Percentiles rank a stretch among this genome's conserved stretches.
phyloP scores from a whole-genome alignment of 2,797 vertebrate genomes.

The Lepidocolaptes lacrymiger region DNA sequence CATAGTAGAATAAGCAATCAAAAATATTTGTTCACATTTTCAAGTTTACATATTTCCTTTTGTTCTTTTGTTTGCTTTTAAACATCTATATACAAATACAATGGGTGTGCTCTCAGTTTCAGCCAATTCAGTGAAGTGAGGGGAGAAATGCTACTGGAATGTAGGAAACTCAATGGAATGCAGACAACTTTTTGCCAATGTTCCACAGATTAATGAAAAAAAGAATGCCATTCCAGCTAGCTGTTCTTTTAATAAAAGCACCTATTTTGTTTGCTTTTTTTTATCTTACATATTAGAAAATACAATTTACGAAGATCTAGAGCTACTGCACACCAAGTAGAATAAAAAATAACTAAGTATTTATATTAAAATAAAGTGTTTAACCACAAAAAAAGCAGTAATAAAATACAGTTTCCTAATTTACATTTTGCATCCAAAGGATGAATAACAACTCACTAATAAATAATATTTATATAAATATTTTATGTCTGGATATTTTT shows the following conservation, averaged over 20 bases:
- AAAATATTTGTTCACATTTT: slow-evolving; percentile 78
- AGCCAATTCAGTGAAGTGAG: slow-evolving; percentile 41
- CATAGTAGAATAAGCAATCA: slow-evolving; percentile 77
- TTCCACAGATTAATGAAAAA: slow-evolving; percentile 54
- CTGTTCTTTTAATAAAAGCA: slow-evolving; percentile 70
- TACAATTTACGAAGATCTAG: slow-evolving; percentile 56
- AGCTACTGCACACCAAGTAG: slow-evolving; percentile 73
- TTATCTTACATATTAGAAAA: slow-evolving; percentile 65
- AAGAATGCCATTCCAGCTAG: slow-evolving; percentile 70
- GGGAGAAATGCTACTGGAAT: slow-evolving; percentile 69
- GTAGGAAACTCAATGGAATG: slow-evolving; percentile 75
- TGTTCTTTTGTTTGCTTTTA: not conserved
- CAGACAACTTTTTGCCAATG: slow-evolving; percentile 60
- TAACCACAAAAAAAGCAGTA: slow-evolving; percentile 87
- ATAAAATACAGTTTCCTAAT: slow-evolving; percentile 84
- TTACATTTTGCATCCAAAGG: slow-evolving; percentile 84
- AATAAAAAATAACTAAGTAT: slow-evolving; percentile 81
- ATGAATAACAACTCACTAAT: slow-evolving; percentile 85
- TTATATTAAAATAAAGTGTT: slow-evolving; percentile 86
- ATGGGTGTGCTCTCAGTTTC: slow-evolving; percentile 68
- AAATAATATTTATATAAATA: slow-evolving; percentile 92
- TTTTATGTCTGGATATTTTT: slow-evolving; percentile 74
- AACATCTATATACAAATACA: slow-evolving; percentile 74
- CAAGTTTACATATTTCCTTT: slow-evolving; percentile 73
- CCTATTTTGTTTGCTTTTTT: slow-evolving; percentile 57